Percentiles rank a stretch among this genome's conserved stretches.
Conservation (phyloP, 2,797 vertebrate genomes). For the Hyperoplus immaculatus region DNA sequence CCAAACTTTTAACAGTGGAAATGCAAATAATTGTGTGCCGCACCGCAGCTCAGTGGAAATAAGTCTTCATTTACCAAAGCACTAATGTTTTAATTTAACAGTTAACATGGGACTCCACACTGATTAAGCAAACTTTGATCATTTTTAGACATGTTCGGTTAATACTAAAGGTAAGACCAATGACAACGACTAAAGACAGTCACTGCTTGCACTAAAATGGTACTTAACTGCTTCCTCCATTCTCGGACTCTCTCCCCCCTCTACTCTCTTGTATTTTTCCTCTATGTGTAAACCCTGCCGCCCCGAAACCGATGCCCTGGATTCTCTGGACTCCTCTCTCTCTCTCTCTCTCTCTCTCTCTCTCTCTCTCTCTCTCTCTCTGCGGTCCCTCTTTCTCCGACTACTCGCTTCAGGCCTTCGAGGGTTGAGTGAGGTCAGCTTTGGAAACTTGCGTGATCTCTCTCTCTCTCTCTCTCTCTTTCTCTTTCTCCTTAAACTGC, state of each 20-base stretch:
- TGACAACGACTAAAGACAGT: no score
- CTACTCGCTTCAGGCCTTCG: constrained; percentile 46
- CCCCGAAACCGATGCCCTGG: constrained; percentile 42
- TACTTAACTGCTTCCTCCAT: constrained; percentile 76
- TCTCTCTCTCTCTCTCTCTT: constrained; percentile 26
- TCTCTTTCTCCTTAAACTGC: constrained; percentile 42
- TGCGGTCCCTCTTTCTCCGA: constrained; percentile 28
- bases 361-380: constrained; percentile 45
- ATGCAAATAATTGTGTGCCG: no score
- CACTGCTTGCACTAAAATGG: constrained; percentile 57
- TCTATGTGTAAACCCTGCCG: constrained; percentile 36
- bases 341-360: constrained; percentile 55
- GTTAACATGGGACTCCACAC: no score
- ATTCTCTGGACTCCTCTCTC: constrained; percentile 54
- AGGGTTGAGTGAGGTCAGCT: constrained; percentile 59
- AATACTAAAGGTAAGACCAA: no score
- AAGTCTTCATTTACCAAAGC: background rate
- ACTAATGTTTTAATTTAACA: no score
- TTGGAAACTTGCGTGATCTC: constrained; percentile 62
- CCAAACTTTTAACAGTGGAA: no score
- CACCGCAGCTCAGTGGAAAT: no score
- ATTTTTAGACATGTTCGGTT: no score
- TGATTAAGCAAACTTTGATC: no score
- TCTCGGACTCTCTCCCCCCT: constrained; percentile 43
- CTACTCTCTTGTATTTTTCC: constrained; percentile 38